These are phyloP conservation scores for Psettodes erumei DNA, from an alignment of 2,113 vertebrate genomes.

Conservation along the genomic window DNA sequence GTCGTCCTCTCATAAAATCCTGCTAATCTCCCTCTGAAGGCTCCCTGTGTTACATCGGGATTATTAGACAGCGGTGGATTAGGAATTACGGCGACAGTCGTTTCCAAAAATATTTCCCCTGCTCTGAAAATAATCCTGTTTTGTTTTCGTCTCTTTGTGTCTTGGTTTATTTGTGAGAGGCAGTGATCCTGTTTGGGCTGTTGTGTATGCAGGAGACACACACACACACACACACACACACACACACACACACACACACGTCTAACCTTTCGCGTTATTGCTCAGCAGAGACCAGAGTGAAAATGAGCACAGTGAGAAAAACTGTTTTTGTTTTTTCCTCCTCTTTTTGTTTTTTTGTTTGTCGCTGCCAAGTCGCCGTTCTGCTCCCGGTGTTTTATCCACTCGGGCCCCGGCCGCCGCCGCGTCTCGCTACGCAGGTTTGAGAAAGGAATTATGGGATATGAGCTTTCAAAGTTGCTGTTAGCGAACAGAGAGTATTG, in stretches of 20 bases:
- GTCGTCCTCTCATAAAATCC: too few species aligned
- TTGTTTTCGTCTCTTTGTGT: constrained; percentile 24
- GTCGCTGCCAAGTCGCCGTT: constrained; percentile 18
- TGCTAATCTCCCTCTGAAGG: constrained; percentile 17
- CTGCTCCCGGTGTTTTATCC: constrained; percentile 7
- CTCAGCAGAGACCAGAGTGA: constrained; percentile 32
- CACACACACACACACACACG: constrained; percentile 28
- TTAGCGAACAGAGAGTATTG: neutral
- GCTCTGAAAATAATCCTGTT: constrained; percentile 21
- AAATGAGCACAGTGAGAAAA: constrained; percentile 29
- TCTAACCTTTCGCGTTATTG: constrained; percentile 14
- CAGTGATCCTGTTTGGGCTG: neutral
- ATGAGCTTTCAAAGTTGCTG: neutral
- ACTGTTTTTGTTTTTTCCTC: constrained; percentile 4
- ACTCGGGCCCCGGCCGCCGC: neutral
- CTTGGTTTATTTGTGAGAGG: constrained; percentile 51
- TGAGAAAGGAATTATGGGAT: neutral
- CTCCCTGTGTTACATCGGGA: constrained; percentile 29
- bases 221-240: constrained; percentile 23
- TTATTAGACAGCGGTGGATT: constrained; percentile 23
- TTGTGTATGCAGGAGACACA: constrained; percentile 11
- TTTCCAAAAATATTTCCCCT: constrained; percentile 15
- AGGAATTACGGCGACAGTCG: constrained; percentile 1
- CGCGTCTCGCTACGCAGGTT: neutral
- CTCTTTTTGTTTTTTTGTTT: too few species aligned